Base-by-base conservation (phyloP, 2,797 vertebrate species). In the Microhierax caerulescens region DNA sequence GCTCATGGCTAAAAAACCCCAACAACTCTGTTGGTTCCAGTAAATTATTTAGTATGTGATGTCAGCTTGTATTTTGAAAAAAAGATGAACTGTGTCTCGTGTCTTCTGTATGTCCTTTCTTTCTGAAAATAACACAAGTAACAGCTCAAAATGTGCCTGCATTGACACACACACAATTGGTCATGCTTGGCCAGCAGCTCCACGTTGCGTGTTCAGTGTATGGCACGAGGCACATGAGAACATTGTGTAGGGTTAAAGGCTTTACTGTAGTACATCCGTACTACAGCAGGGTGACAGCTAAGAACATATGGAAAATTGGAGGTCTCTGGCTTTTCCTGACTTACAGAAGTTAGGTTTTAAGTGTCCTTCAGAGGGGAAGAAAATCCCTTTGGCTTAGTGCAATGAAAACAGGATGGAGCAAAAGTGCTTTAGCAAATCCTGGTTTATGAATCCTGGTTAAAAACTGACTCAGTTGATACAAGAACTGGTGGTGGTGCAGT, bases 141-240 rank as follows among this genome's bases (percentile, higher is more conserved):
- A 57, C 23, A 60, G 28, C 51, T 85, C 43, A 73, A 63, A 81
- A 47, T 7, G 43, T 16, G 30, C 45, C 39, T 41, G 43, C 14
- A 5, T 14, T 83, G 64, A 47, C 28, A 53, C 24, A 9, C 0
- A 0, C 17, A 4, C 23, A 18, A n/a, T 64, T 10, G 4, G 45
- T 90, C 36, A 4, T 5, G 17, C 53, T 75, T 67, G 47, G 41
- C 53, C 69, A 68, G 69, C 76, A 88, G 0, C 61, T 70, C 53
- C 2, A 6, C 2, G 0, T 48, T 88, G 25, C 41, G 20, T 39
- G 27, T 70, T 78, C 64, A 13, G 2, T 45, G 21, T 77, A 21
- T 11, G 56, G 72, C 51, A 45, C 0, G 0, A 72, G 36, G 34
- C 80, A 86, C 0, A 0, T 22, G 53, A 57, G 53, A 72, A n/a